A percentile compares a stretch with the other conserved stretches of the same genome.
These are phyloP conservation scores for Bagarius yarrelli DNA, from an alignment of 2,113 vertebrate species.

Conservation along the genomic window DNA sequence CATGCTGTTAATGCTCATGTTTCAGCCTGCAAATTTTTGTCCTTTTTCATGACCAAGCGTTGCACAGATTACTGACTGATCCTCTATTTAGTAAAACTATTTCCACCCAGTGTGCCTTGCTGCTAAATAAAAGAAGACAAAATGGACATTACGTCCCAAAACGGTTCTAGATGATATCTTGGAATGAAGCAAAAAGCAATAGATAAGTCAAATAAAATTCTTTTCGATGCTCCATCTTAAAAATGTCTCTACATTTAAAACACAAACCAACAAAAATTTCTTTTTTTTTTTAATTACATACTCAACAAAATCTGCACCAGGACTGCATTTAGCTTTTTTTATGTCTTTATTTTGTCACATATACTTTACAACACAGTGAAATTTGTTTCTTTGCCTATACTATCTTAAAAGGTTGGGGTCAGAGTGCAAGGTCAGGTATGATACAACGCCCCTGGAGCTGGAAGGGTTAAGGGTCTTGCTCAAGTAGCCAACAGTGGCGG, in stretches of 20 bases:
- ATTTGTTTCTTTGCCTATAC: too few relatives aligned
- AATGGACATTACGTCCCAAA: background rate
- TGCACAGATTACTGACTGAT: constrained; percentile 44
- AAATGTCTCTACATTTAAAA: constrained; percentile 1
- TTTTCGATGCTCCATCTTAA: background rate
- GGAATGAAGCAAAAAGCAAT: background rate
- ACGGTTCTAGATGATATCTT: background rate
- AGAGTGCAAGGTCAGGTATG: too few relatives aligned
- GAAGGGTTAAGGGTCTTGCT: too few relatives aligned
- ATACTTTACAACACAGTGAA: too few relatives aligned
- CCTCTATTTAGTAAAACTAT: constrained; percentile 26
- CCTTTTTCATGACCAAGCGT: constrained; percentile 48
- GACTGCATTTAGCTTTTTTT: too few relatives aligned
- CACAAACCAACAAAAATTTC: background rate
- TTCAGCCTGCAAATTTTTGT: constrained; percentile 51
- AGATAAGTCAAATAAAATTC: background rate
- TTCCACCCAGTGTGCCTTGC: constrained; percentile 10
- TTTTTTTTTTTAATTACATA: too few relatives aligned
- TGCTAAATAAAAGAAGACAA: constrained; percentile 6
- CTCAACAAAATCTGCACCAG: too few relatives aligned
- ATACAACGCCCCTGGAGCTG: too few relatives aligned
- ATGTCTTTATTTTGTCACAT: too few relatives aligned
- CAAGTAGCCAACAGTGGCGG: too few relatives aligned
- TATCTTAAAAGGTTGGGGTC: too few relatives aligned
- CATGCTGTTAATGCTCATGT: constrained; percentile 55